Conservation (phyloP, 2,888 invertebrate species). For the Brachyptera putata region DNA sequence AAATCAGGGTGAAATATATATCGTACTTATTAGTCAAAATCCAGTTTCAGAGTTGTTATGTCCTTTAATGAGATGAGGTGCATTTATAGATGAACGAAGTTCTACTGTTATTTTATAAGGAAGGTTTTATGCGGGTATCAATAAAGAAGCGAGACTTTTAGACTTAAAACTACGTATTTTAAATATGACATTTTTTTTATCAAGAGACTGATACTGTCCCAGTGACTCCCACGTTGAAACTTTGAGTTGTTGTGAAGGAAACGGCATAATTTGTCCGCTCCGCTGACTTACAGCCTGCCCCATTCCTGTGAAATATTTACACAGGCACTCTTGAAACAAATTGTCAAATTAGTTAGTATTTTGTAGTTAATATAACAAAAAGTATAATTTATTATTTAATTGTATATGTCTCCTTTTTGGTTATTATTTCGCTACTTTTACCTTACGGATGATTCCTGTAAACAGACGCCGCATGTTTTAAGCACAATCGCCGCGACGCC, state of each 20-base stretch:
- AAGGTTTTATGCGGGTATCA: slow-evolving; percentile 5
- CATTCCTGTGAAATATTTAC: slow-evolving; percentile 33
- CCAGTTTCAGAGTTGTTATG: no score
- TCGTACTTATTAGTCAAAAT: no score
- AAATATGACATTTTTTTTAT: not conserved
- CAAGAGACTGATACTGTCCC: not conserved
- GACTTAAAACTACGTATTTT: not conserved
- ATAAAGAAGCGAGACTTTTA: slow-evolving; percentile 5
- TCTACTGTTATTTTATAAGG: slow-evolving; percentile 1
- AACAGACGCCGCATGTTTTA: slow-evolving; percentile 1
- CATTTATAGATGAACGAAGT: no score
- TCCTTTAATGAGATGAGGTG: no score
- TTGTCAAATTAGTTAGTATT: slow-evolving; percentile 23
- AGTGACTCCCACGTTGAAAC: not conserved
- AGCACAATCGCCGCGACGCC: not conserved
- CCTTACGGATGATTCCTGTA: slow-evolving; percentile 24
- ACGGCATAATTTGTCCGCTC: not conserved
- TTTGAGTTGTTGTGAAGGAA: not conserved
- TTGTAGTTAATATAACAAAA: slow-evolving; percentile 19
- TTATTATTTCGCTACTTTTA: slow-evolving; percentile 24
- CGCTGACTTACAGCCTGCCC: not conserved
- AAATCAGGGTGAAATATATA: no score
- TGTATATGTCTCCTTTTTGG: no score
- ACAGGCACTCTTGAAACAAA: slow-evolving; percentile 30
- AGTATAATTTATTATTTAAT: slow-evolving; percentile 10